Evolutionary conservation across 2,888 invertebrate genomes (phyloP).

Genomic region (Macropis europaea): DNA sequence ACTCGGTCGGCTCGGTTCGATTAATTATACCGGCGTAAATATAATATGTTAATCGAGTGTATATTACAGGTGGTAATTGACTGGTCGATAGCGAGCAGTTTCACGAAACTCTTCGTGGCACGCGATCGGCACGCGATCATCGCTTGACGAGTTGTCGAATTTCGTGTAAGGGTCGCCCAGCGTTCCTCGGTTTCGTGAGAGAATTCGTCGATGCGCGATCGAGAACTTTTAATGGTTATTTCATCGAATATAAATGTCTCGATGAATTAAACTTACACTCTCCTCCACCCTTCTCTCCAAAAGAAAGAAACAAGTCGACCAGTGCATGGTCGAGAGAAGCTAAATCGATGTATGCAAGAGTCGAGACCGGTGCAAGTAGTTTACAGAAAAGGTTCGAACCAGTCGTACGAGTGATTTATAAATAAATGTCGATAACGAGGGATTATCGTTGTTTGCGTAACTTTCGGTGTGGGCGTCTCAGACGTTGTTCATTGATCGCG

Average conservation of each 20-base stretch:
- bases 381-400: slow-evolving; percentile 21
- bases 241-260: neutral
- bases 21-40: slow-evolving; percentile 51
- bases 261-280: neutral
- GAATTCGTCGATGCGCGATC: slow-evolving; percentile 15
- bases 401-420: slow-evolving; percentile 45
- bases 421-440: slow-evolving; percentile 61
- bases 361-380: slow-evolving; percentile 26
- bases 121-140: slow-evolving; percentile 54
- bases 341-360: no score
- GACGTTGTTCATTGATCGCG: slow-evolving; percentile 59
- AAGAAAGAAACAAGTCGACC: no score
- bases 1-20: slow-evolving; percentile 4
- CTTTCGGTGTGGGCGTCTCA: slow-evolving; percentile 65
- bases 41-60: slow-evolving; percentile 54
- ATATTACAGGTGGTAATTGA: slow-evolving; percentile 57
- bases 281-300: no score
- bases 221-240: neutral
- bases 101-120: slow-evolving; percentile 35
- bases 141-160: slow-evolving; percentile 40
- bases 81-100: slow-evolving; percentile 26
- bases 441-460: slow-evolving; percentile 70
- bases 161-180: slow-evolving; percentile 26
- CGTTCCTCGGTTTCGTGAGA: neutral
- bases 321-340: no score